A percentile compares a stretch with the other conserved stretches of the same genome.
phyloP scores from a whole-genome alignment of 2,888 invertebrate genomes.

The Trichacis sp. region DNA sequence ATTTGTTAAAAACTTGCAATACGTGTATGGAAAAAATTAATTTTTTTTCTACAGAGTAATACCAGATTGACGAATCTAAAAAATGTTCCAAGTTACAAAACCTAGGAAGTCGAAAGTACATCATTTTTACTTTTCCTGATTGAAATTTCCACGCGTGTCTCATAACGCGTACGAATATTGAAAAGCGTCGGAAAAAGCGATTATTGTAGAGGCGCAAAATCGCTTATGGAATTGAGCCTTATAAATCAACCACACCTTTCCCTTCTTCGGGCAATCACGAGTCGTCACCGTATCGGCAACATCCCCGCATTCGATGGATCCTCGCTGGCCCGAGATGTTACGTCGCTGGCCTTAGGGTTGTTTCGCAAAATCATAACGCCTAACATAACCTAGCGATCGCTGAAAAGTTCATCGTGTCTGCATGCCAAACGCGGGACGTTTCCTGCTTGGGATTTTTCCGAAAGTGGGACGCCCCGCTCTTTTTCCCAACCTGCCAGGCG shows the following conservation, averaged over 20 bases:
- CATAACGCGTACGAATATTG: too few species aligned
- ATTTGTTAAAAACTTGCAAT: too few species aligned
- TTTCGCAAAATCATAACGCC: constrained; percentile 45
- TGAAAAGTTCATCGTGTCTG: constrained; percentile 40
- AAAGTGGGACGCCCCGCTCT: constrained; percentile 25
- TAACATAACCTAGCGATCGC: constrained; percentile 29
- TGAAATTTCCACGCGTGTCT: too few species aligned
- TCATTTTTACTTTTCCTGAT: too few species aligned
- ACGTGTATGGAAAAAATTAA: too few species aligned
- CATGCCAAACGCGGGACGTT: constrained; percentile 30
- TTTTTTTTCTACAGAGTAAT: too few species aligned
- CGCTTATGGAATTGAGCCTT: constrained; percentile 67
- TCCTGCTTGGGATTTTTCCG: constrained; percentile 38
- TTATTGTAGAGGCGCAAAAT: constrained; percentile 17
- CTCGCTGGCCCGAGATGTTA: constrained; percentile 40
- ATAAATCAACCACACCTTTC: constrained; percentile 69
- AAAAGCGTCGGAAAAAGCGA: too few species aligned
- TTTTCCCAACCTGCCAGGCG: constrained; percentile 14
- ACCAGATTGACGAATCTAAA: too few species aligned
- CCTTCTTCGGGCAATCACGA: constrained; percentile 70
- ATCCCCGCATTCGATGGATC: constrained; percentile 53
- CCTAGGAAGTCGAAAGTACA: too few species aligned
- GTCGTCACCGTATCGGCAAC: constrained; percentile 68
- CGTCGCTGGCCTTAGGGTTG: constrained; percentile 47
- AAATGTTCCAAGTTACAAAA: too few species aligned